Base-by-base conservation (phyloP, 2,797 vertebrate species). In the Pseudopleuronectes americanus region DNA sequence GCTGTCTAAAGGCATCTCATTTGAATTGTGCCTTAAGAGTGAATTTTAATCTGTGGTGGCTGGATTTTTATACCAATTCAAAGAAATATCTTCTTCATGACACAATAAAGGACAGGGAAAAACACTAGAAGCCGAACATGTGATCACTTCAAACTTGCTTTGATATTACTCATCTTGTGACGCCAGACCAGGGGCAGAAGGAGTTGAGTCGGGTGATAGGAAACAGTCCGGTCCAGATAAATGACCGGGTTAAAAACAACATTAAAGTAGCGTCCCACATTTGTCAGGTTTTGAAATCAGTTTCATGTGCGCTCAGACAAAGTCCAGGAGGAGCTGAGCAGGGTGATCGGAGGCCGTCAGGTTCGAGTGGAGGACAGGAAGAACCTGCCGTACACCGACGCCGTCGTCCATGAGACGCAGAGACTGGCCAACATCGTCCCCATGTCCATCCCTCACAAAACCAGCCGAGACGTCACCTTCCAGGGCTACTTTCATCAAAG, bases 401-500 rank as follows among this genome's bases (percentile, higher is more conserved):
- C 92, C 8, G 92, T 92, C 38, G 83, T 93, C 53, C 90, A 92
- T 9, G 92, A 93, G 77, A 76, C 48, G n/a, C 91, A 91, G 87
- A 85, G 90, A 63, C 26, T 87, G 23, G 80, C 71, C 19, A 85
- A 75, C 71, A 74, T 93, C 9, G 3, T 56, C 19, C 90, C 91
- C 24, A 28, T 85, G 62, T 6, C 84, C 6, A 0, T 92, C 22
- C 80, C 84, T 70, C 92, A 91, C 54, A 67, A 57, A 74, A 91
- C 91, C 66, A 84, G 48, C 71, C 21, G 0, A 67, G 90, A 94
- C 12, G 63, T 93, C 26, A 87, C 63, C 52, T 90, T 94, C 53
- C 83, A 81, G 53, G 92, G 86, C 14, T 90, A 86, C 64, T 91
- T 90, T 12, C n/a, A 93, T 94, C 41, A 81, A 89, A 79, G 54